These are phyloP conservation scores for Syngnathus scovelli DNA, from an alignment of 2,113 vertebrate species.

Conservation along the genomic window DNA sequence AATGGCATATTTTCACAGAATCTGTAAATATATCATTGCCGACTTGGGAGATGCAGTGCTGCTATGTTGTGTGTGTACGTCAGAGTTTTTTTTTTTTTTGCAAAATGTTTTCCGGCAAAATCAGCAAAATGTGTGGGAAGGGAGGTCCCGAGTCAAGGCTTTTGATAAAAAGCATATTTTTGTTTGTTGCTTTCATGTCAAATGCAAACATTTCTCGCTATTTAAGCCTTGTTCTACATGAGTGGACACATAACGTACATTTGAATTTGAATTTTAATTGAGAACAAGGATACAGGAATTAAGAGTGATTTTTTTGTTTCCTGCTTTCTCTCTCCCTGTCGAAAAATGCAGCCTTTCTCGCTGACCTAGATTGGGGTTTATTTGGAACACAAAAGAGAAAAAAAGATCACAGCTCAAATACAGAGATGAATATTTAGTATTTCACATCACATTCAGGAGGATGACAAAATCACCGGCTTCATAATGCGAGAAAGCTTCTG, in stretches of 20 bases:
- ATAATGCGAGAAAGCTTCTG: background rate
- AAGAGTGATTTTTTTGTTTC: background rate
- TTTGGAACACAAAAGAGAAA: conserved; percentile 11
- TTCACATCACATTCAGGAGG: background rate
- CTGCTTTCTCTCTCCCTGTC: conserved; percentile 10
- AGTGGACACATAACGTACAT: background rate
- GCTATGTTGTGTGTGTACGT: background rate
- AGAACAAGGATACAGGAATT: conserved; percentile 3
- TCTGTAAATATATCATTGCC: no score
- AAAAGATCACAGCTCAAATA: conserved; percentile 14
- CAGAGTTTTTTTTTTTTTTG: background rate
- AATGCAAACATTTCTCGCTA: background rate
- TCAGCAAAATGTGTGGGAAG: background rate
- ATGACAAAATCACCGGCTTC: conserved; percentile 9
- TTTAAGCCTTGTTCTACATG: background rate
- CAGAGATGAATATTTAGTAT: conserved; percentile 17
- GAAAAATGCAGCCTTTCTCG: conserved; percentile 17
- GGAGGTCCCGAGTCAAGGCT: background rate
- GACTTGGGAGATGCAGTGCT: no score
- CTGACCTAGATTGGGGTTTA: conserved; percentile 16
- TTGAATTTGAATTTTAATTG: background rate
- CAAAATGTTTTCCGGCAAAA: background rate
- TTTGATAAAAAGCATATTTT: background rate
- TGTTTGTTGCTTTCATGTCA: background rate
- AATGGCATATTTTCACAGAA: no score